phyloP scores from a whole-genome alignment of 1,140 invertebrate genomes.

The Gryon sp. region DNA sequence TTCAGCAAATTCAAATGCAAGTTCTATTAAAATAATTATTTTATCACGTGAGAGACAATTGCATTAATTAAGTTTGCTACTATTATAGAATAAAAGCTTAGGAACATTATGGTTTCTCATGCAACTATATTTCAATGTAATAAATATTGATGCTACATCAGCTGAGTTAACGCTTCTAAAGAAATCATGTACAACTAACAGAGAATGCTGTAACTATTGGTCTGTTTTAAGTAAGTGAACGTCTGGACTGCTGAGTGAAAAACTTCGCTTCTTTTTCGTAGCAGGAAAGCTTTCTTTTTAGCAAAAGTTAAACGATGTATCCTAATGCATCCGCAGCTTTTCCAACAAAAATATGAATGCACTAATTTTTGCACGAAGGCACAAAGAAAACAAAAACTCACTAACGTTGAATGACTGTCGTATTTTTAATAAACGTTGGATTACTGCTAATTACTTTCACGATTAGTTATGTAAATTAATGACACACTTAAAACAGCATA shows the following conservation, averaged over 20 bases:
- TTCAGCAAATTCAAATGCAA: too few species aligned
- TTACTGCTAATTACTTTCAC: slow-evolving; percentile 37
- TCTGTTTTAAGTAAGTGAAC: slow-evolving; percentile 22
- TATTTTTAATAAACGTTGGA: slow-evolving; percentile 22
- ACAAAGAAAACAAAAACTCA: slow-evolving; percentile 4
- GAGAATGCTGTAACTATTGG: slow-evolving; percentile 45
- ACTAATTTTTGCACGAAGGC: slow-evolving; percentile 34
- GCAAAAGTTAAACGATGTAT: slow-evolving; percentile 43
- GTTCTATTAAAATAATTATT: slow-evolving; percentile 5
- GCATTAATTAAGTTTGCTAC: slow-evolving; percentile 19
- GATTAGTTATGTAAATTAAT: slow-evolving; percentile 40
- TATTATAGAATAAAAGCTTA: slow-evolving; percentile 16
- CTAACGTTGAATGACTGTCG: slow-evolving; percentile 23
- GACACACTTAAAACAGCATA: slow-evolving; percentile 17
- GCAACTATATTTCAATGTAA: slow-evolving; percentile 15
- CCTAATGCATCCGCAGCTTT: slow-evolving; percentile 35
- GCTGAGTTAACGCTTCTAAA: slow-evolving; percentile 8
- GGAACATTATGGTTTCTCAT: not conserved
- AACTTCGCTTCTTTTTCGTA: slow-evolving; percentile 43
- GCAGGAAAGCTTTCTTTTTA: slow-evolving; percentile 45
- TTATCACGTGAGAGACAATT: not conserved
- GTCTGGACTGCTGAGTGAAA: slow-evolving; percentile 47
- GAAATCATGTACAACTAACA: slow-evolving; percentile 19
- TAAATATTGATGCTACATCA: slow-evolving; percentile 46
- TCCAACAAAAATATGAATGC: slow-evolving; percentile 49